These are phyloP conservation scores for Venturia canescens DNA, from an alignment of 1,140 invertebrate species.

Conservation along the genomic window DNA sequence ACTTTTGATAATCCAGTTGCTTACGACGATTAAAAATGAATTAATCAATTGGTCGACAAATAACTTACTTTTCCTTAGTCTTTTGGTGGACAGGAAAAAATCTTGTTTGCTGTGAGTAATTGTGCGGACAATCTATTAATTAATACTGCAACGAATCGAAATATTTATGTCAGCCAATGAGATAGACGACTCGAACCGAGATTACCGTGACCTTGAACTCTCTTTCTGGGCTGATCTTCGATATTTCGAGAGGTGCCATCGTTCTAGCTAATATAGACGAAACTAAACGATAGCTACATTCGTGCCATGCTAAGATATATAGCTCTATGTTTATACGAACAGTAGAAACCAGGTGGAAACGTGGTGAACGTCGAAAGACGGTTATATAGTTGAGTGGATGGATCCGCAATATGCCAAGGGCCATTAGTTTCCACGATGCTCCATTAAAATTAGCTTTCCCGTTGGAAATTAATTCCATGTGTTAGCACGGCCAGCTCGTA, in stretches of 20 bases:
- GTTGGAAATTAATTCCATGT: conserved; percentile 38
- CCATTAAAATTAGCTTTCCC: conserved; percentile 34
- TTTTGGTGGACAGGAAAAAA: not conserved
- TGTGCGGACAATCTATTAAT: not conserved
- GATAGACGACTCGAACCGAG: not conserved
- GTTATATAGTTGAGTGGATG: not conserved
- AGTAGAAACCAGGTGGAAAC: not conserved
- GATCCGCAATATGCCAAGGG: not conserved
- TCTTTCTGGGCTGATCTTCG: not conserved
- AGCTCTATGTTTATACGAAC: not conserved
- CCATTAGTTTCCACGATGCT: conserved; percentile 33
- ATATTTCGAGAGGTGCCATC: not conserved
- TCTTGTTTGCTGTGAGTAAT: not conserved
- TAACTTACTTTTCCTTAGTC: not conserved
- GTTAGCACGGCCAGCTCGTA: not conserved
- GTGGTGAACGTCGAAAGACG: not conserved
- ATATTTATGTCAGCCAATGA: not conserved
- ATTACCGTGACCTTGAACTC: conserved; percentile 7
- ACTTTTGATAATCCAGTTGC: conserved; percentile 18
- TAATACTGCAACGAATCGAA: not conserved
- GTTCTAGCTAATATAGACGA: not conserved
- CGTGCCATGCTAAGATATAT: not conserved
- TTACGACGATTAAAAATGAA: not conserved
- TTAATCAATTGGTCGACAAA: not conserved
- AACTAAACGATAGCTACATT: not conserved